Percentiles rank a stretch among this genome's conserved stretches.
Evolutionary conservation across 2,113 vertebrate genomes (phyloP).

Genomic region (Mastomys coucha): DNA sequence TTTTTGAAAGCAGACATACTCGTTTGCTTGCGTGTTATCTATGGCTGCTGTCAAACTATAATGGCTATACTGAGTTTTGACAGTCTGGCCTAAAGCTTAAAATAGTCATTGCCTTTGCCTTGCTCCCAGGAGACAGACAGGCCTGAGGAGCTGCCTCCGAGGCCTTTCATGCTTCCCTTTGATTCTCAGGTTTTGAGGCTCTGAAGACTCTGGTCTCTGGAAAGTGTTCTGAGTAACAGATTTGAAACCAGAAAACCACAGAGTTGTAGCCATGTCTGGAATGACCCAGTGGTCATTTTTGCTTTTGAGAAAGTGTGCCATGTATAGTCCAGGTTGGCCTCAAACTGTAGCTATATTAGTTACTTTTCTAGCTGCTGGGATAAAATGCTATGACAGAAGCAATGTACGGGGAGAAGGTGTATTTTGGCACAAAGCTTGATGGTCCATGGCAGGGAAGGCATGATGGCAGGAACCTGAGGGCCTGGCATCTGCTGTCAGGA

Average conservation of each 20-base stretch:
- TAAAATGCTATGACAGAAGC: not conserved
- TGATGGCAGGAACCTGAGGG: not conserved
- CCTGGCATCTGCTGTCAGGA: not conserved
- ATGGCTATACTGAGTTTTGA: not conserved
- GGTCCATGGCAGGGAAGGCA: not conserved
- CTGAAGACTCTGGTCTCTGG: not conserved
- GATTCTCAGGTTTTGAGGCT: not conserved
- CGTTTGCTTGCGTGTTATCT: not conserved
- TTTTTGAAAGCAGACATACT: not conserved
- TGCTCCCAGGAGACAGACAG: not conserved
- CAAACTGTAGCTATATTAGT: not conserved
- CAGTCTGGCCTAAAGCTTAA: not conserved
- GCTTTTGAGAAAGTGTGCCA: not conserved
- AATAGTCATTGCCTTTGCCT: not conserved
- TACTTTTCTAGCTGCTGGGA: not conserved
- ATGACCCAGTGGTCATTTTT: not conserved
- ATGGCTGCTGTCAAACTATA: not conserved
- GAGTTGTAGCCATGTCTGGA: not conserved
- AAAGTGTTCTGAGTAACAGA: not conserved
- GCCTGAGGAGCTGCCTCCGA: not conserved
- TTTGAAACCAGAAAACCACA: not conserved
- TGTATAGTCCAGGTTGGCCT: not conserved
- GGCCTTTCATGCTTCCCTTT: not conserved
- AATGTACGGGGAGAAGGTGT: not conserved
- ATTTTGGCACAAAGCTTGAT: not conserved